Conservation (phyloP, 2,797 vertebrate genomes). For the Pangasius mekongensis region DNA sequence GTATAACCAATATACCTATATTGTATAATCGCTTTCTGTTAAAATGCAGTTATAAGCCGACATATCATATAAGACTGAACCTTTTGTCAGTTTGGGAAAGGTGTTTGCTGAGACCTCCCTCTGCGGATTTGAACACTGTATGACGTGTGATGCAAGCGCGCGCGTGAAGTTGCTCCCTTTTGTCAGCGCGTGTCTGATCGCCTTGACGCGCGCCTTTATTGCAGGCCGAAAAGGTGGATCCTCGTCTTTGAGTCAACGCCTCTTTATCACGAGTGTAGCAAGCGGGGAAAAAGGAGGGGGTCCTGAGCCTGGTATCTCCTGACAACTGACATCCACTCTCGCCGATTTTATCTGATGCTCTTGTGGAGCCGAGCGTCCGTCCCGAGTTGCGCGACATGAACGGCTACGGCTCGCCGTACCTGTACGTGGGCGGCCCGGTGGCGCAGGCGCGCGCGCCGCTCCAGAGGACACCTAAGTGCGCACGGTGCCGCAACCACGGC, state of each 20-base stretch:
- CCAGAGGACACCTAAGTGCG: slow-evolving; percentile 94
- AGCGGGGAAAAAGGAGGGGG: slow-evolving; percentile 56
- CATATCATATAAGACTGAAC: not conserved
- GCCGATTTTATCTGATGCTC: slow-evolving; percentile 38
- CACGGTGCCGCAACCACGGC: slow-evolving; percentile 94
- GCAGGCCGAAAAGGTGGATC: slow-evolving; percentile 68
- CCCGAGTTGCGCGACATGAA: slow-evolving; percentile 79
- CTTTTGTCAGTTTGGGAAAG: not conserved
- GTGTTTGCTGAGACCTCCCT: slow-evolving; percentile 11
- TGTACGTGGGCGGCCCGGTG: slow-evolving; percentile 94
- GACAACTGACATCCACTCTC: slow-evolving; percentile 54
- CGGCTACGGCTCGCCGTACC: slow-evolving; percentile 93
- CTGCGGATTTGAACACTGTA: slow-evolving; percentile 1
- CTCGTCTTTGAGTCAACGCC: slow-evolving; percentile 64
- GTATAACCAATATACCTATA: too few species aligned
- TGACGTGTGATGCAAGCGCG: not conserved
- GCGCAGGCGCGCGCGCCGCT: slow-evolving; percentile 90
- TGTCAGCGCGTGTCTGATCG: slow-evolving; percentile 14
- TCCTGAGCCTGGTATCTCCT: slow-evolving; percentile 55
- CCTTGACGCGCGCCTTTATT: slow-evolving; percentile 66
- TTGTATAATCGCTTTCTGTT: not conserved
- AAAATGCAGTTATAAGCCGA: not conserved
- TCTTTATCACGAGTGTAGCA: slow-evolving; percentile 67
- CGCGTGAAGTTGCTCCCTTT: slow-evolving; percentile 66
- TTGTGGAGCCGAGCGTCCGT: slow-evolving; percentile 46